phyloP scores from a whole-genome alignment of 1,140 invertebrate genomes.

The Bombus pascuorum region DNA sequence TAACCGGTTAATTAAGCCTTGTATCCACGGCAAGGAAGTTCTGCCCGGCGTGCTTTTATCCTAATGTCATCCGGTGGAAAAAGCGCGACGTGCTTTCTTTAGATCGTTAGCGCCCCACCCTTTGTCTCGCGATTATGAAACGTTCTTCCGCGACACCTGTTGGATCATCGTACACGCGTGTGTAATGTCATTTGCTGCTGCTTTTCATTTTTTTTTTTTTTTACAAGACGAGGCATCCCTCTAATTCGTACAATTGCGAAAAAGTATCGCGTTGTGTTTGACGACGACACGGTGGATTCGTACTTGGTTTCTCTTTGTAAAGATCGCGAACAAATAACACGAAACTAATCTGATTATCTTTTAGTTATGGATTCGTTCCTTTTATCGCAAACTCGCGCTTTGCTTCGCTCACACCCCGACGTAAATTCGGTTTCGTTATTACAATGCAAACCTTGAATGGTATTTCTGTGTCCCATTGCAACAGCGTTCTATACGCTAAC shows the following conservation, averaged over 20 bases:
- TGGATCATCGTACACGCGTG: neutral
- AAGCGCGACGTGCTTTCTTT: conserved; percentile 8
- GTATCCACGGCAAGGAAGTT: neutral
- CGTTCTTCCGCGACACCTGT: conserved; percentile 22
- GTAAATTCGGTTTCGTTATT: neutral
- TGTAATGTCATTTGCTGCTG: too few relatives aligned
- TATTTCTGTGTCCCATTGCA: neutral
- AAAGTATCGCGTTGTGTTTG: neutral
- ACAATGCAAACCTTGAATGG: neutral
- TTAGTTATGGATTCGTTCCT: neutral
- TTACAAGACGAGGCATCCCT: neutral
- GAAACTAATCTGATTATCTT: too few relatives aligned
- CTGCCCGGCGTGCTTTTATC: conserved; percentile 1
- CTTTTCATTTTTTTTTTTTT: neutral
- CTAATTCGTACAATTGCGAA: neutral
- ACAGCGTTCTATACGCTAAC: too few relatives aligned
- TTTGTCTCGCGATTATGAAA: conserved; percentile 14
- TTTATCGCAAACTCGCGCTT: neutral
- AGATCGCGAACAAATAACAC: too few relatives aligned
- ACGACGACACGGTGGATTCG: neutral
- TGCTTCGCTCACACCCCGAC: neutral
- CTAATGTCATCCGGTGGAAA: neutral
- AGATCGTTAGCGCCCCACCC: neutral
- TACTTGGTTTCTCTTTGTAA: neutral
- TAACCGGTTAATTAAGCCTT: conserved; percentile 18